A percentile compares a stretch with the other conserved stretches of the same genome.
Conservation (phyloP, 2,797 vertebrate species). For the Phataginus tricuspis region DNA sequence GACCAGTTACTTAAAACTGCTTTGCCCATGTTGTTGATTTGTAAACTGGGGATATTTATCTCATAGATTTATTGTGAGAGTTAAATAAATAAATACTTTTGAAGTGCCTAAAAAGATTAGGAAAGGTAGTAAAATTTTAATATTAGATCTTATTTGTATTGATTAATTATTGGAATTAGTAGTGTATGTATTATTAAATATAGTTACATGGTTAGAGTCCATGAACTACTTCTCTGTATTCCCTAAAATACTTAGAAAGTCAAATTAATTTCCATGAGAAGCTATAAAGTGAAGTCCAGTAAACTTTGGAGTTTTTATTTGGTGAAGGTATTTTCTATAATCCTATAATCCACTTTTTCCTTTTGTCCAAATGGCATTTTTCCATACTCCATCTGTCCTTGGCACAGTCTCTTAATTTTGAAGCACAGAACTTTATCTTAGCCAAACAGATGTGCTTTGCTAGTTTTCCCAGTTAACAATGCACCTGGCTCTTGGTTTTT, state of each 20-base stretch:
- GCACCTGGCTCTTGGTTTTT: not conserved
- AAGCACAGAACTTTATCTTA: not conserved
- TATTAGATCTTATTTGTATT: not conserved
- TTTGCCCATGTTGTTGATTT: not conserved
- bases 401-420: not conserved
- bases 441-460: not conserved
- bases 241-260: not conserved
- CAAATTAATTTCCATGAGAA: not conserved
- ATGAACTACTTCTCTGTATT: not conserved
- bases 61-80: not conserved
- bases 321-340: not conserved
- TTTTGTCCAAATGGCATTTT: constrained; percentile 8
- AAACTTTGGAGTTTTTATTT: not conserved
- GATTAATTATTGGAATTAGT: not conserved
- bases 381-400: not conserved
- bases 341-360: not conserved
- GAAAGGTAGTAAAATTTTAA: not conserved
- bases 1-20: not conserved
- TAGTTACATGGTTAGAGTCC: rapidly evolving
- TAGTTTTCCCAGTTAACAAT: not conserved
- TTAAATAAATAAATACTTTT: not conserved
- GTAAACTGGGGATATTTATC: not conserved
- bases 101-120: not conserved
- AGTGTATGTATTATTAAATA: not conserved
- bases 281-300: not conserved